These are phyloP conservation scores for Chaetoderma sp. DNA, from an alignment of 2,888 invertebrate genomes.

Conservation along the genomic window DNA sequence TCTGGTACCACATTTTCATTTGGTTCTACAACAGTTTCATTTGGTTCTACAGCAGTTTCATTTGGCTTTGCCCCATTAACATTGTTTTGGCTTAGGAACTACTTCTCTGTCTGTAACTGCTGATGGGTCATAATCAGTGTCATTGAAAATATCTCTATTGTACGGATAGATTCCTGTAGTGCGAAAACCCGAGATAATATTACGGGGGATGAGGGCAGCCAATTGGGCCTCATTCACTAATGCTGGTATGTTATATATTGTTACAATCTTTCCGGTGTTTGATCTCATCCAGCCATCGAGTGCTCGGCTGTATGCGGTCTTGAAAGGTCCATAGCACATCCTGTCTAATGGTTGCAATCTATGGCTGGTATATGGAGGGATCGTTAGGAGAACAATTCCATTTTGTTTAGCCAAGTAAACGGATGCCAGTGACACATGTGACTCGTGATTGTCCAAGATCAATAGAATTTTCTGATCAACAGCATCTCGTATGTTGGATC, in stretches of 20 bases:
- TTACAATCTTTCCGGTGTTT: conserved; percentile 57
- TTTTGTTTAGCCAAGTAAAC: conserved; percentile 19
- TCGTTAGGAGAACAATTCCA: conserved; percentile 25
- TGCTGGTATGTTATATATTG: conserved; percentile 6
- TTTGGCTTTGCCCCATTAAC: no score
- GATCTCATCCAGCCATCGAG: conserved; percentile 58
- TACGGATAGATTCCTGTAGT: no score
- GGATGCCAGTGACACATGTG: conserved; percentile 18
- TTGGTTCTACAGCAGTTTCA: no score
- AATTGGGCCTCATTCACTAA: no score
- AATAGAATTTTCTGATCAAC: neutral
- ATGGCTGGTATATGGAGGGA: conserved; percentile 33
- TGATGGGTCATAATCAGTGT: no score
- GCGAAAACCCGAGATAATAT: no score
- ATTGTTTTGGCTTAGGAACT: no score
- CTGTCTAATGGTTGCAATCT: conserved; percentile 31
- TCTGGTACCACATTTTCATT: no score
- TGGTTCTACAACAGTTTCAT: no score
- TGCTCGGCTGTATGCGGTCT: conserved; percentile 50
- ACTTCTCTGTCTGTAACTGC: no score
- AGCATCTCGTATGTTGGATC: conserved; percentile 5
- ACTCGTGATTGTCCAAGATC: neutral
- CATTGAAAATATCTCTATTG: no score
- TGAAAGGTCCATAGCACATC: conserved; percentile 54
- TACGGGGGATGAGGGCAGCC: no score